A percentile compares a stretch with the other conserved stretches of the same genome.
Conservation (phyloP, 1,140 invertebrate genomes). For the Planococcus citri region DNA sequence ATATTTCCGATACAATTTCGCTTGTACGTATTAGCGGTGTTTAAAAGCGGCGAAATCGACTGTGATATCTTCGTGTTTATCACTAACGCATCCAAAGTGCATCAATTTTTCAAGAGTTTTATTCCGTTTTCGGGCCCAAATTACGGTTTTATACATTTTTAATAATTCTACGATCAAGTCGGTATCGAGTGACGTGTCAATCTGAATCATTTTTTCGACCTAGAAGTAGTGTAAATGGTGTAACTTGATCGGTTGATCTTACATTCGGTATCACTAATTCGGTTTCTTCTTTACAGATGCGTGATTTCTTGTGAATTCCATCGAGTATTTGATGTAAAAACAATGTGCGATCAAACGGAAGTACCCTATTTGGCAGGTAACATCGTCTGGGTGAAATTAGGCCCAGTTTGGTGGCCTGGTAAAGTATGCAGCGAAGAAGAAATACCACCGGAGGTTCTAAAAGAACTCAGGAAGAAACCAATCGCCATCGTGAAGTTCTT, state of each 20-base stretch:
- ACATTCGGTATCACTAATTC: no score
- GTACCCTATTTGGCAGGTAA: slow-evolving; percentile 53
- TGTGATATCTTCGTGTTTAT: not conserved
- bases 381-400: slow-evolving; percentile 68
- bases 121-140: no score
- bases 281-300: not conserved
- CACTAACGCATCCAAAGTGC: not conserved
- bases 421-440: slow-evolving; percentile 50
- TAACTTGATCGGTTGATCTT: no score
- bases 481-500: slow-evolving; percentile 69
- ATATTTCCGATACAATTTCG: not conserved
- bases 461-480: slow-evolving; percentile 47
- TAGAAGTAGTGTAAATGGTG: no score
- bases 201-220: no score
- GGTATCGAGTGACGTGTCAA: no score
- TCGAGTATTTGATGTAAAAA: not conserved
- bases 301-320: not conserved
- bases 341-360: slow-evolving; percentile 49
- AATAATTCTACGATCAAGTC: not conserved
- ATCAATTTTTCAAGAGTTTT: not conserved
- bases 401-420: slow-evolving; percentile 62
- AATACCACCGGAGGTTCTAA: slow-evolving; percentile 44
- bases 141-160: not conserved
- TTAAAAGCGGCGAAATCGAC: not conserved
- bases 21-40: not conserved